Conservation (phyloP, 2,113 vertebrate species). For the Mirza zaza region DNA sequence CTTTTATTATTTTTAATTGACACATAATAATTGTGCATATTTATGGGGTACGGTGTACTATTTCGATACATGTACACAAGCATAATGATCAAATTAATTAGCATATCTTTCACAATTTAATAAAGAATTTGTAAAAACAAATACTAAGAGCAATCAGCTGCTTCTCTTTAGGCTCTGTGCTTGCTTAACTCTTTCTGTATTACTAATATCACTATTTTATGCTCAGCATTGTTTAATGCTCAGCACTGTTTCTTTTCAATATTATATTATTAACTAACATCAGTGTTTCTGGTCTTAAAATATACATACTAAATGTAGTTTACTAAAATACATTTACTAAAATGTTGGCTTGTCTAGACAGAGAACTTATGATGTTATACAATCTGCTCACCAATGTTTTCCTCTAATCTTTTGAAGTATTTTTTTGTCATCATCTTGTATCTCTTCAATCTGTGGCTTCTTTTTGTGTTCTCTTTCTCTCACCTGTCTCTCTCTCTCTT, state of each 20-base stretch:
- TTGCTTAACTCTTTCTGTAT: not conserved
- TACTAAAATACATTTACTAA: slow-evolving; percentile 24
- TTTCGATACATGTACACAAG: not conserved
- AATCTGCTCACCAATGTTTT: not conserved
- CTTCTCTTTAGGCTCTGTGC: not conserved
- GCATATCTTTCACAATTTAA: not conserved
- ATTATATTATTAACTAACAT: not conserved
- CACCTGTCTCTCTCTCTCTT: not conserved
- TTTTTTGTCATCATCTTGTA: not conserved
- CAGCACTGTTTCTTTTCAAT: not conserved
- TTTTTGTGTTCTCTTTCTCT: not conserved
- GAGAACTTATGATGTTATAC: not conserved
- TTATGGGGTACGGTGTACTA: not conserved
- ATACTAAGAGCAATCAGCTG: not conserved
- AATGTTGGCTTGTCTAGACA: not conserved
- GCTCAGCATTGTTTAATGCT: not conserved
- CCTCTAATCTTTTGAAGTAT: not conserved
- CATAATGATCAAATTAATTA: not conserved
- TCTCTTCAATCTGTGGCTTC: not conserved
- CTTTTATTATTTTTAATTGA: not conserved
- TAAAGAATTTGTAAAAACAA: not conserved
- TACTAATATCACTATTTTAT: not conserved
- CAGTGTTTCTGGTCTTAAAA: not conserved
- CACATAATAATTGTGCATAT: not conserved
- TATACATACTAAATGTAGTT: not conserved